A percentile compares a stretch with the other conserved stretches of the same genome.
phyloP scores from a whole-genome alignment of 2,113 vertebrate species.

The Chamaetylas fuelleborni region DNA sequence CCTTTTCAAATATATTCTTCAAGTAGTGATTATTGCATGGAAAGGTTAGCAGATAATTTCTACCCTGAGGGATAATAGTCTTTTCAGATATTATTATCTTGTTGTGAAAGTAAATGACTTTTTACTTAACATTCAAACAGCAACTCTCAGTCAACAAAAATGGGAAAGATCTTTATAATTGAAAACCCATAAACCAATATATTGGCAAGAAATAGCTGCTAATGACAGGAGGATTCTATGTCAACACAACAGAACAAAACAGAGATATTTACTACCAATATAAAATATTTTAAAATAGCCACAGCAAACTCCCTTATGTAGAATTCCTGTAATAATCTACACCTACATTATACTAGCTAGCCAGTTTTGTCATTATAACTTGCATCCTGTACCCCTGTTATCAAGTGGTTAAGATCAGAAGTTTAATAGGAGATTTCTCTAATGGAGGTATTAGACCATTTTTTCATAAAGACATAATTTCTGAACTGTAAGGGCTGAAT shows the following conservation, averaged over 20 bases:
- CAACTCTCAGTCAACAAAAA: not conserved
- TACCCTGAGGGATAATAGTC: not conserved
- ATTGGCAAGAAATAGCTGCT: not conserved
- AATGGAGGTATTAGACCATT: not conserved
- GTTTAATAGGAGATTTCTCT: not conserved
- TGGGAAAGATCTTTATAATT: not conserved
- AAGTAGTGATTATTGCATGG: not conserved
- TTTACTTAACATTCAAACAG: not conserved
- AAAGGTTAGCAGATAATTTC: not conserved
- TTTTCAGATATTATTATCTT: not conserved
- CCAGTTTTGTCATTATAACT: not conserved
- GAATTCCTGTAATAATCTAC: not conserved
- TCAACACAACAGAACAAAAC: not conserved
- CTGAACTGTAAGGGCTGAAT: not conserved
- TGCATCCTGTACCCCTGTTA: not conserved
- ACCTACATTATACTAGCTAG: not conserved
- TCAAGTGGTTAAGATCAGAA: not conserved
- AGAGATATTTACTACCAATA: not conserved
- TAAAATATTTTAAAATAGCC: not conserved
- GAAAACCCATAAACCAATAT: not conserved
- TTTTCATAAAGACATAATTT: not conserved
- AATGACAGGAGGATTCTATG: not conserved
- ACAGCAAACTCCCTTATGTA: not conserved
- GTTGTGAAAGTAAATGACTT: not conserved
- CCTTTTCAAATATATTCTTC: not conserved